A percentile compares a stretch with the other conserved stretches of the same genome.
These are phyloP conservation scores for Xiphorhynchus elegans DNA, from an alignment of 2,113 vertebrate species.

Conservation along the genomic window DNA sequence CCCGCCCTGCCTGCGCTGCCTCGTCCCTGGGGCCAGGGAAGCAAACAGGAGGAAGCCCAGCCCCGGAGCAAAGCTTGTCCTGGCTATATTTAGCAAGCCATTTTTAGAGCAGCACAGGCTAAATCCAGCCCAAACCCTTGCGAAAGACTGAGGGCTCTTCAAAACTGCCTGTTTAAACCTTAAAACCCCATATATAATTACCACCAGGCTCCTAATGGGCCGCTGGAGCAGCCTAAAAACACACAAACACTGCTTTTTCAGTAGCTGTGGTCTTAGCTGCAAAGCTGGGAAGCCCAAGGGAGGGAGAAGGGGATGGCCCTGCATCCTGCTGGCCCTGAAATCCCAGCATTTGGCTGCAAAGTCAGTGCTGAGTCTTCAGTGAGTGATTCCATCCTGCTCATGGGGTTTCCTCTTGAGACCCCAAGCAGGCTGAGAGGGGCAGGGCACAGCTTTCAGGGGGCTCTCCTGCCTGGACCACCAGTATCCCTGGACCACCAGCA, in stretches of 20 bases:
- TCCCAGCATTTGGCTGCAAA: neutral
- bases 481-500: neutral
- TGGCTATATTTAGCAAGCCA: slow-evolving; percentile 38
- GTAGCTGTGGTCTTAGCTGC: neutral
- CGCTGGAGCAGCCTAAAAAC: neutral
- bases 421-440: fast-evolving
- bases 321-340: neutral
- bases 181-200: neutral
- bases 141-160: neutral
- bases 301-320: neutral
- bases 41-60: slow-evolving; percentile 30
- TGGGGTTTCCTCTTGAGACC: neutral
- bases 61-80: neutral
- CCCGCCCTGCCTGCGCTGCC: neutral
- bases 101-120: slow-evolving; percentile 34
- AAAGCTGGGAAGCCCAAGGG: neutral
- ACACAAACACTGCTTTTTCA: neutral
- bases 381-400: fast-evolving
- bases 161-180: neutral
- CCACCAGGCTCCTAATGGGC: neutral
- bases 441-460: neutral
- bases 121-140: slow-evolving; percentile 14
- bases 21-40: neutral
- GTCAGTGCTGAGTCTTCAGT: neutral
- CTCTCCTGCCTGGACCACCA: neutral